Evolutionary conservation across 2,113 vertebrate genomes (phyloP).

Genomic region (Leptodactylus fuscus): DNA sequence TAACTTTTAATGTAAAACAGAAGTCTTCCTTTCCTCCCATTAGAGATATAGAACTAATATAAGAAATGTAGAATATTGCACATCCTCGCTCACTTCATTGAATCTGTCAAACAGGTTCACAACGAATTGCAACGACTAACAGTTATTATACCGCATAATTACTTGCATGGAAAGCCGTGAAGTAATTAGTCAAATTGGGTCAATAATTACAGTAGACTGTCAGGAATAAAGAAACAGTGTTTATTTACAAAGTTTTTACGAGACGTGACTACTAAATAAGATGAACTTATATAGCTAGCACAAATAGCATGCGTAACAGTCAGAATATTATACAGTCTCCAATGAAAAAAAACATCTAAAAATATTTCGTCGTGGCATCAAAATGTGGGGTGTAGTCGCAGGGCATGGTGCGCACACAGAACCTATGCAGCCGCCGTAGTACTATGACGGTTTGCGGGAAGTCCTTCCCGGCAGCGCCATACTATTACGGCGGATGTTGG

Average conservation of each 20-base stretch:
- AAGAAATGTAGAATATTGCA: not conserved
- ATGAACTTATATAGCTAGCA: not conserved
- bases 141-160: not conserved
- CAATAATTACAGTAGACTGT: slow-evolving; percentile 15
- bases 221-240: not conserved
- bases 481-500: too few relatives aligned
- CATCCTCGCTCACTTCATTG: not conserved
- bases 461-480: too few relatives aligned
- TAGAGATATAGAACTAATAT: too few relatives aligned
- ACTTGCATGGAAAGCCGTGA: slow-evolving; percentile 4
- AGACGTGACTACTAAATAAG: not conserved
- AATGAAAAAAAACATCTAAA: not conserved
- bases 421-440: too few relatives aligned
- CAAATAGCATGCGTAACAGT: not conserved
- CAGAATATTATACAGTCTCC: not conserved
- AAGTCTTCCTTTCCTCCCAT: too few relatives aligned
- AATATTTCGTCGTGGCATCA: not conserved
- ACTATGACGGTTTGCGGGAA: too few relatives aligned
- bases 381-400: not conserved
- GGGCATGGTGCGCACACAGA: too few relatives aligned
- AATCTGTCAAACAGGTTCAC: slow-evolving; percentile 6
- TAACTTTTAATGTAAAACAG: too few relatives aligned
- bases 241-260: not conserved
- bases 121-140: slow-evolving; percentile 9
- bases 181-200: slow-evolving; percentile 25